Conservation (phyloP, 2,797 vertebrate genomes). For the Halcyon chelicuti region DNA sequence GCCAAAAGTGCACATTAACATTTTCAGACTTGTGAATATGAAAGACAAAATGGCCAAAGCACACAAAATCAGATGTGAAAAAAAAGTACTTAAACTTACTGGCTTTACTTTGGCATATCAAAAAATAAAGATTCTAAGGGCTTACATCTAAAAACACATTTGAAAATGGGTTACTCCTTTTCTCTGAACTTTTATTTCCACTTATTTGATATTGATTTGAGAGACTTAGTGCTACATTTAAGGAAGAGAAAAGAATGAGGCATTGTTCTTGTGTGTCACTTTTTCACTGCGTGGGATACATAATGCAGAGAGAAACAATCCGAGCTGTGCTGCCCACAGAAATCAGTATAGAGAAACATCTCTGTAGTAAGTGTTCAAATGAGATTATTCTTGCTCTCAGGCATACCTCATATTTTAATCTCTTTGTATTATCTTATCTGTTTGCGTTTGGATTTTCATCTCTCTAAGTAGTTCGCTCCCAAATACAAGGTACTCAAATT, state of each 20-base stretch:
- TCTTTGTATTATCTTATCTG: not conserved
- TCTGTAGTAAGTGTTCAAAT: not conserved
- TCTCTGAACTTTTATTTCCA: not conserved
- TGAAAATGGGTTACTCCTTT: not conserved
- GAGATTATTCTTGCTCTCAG: not conserved
- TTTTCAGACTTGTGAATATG: not conserved
- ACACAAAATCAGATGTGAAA: not conserved
- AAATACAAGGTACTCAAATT: not conserved
- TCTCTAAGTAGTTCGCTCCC: not conserved
- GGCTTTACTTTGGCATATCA: not conserved
- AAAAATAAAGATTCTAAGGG: not conserved
- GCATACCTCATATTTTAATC: not conserved
- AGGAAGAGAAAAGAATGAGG: not conserved
- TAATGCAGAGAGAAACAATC: not conserved
- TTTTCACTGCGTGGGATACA: not conserved
- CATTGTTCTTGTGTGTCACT: not conserved
- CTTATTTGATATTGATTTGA: not conserved
- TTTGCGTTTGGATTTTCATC: not conserved
- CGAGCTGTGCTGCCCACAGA: not conserved
- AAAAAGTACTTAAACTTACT: not conserved
- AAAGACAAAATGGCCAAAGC: not conserved
- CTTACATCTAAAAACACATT: not conserved
- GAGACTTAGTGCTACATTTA: not conserved
- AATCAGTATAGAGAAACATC: not conserved
- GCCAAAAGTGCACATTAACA: not conserved